Evolutionary conservation across 2,888 invertebrate genomes (phyloP), one percentile per base, ranked within the genome.

Genomic region (Watsonalla binaria): DNA sequence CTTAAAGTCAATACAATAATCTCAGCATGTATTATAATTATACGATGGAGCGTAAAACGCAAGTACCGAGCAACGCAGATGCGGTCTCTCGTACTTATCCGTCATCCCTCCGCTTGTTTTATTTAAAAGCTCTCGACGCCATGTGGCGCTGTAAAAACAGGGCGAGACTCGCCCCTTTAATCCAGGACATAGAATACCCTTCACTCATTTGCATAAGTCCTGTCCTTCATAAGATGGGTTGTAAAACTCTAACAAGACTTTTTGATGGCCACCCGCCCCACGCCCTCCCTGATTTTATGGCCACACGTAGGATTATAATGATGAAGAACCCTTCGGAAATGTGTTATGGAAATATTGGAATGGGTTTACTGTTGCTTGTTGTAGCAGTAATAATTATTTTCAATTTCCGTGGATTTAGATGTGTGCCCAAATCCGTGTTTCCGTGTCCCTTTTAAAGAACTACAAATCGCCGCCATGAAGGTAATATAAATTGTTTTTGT

Each of bases 191-290:
- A 76, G 66, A 75, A 74, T 75, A 82, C 85, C 86, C 86, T 82
- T 82, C 78, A 78, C 76, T 84, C 85, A 86, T 89, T 88, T 86
- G 78, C 86, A 87, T 87, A 85, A 86, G 81, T 84, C 86, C 84
- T 80, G 80, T 82, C 78, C 76, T 76, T 76, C 78, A 83, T 83
- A 86, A 86, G 86, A 87, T 77, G 80, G 83, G 80, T 73, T 80
- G 76, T 80, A 77, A 81, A 79, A 82, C 76, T 80, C 79, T 80
- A 82, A 80, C 81, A 82, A 82, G 84, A 82, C 80, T 81, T 79
- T 75, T 74, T 75, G 78, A 76, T 77, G 76, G 75, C 69, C 61
- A 11, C 42, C 42, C 42, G 11, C 37, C 37, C 37, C 6, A 8
- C 37, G 71, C 73, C 70, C 74, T 62, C 68, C 69, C 72, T 74